Evolutionary conservation across 2,888 invertebrate species (phyloP).

Genomic region (Tachina grossa): DNA sequence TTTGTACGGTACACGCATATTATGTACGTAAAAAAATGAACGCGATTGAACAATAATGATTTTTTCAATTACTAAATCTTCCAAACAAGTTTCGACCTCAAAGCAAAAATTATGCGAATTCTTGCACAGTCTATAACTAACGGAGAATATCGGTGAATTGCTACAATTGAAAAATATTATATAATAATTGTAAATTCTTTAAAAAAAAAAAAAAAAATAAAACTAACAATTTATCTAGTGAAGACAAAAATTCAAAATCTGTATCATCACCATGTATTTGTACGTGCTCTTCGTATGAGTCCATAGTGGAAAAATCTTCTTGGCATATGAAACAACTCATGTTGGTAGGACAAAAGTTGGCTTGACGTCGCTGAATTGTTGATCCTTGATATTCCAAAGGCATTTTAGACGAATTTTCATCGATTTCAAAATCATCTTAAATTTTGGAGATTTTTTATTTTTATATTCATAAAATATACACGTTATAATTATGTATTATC

Average conservation of each 20-base stretch:
- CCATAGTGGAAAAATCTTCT: constrained; percentile 76
- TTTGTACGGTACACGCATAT: constrained; percentile 75
- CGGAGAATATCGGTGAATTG: constrained; percentile 72
- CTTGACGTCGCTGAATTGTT: constrained; percentile 53
- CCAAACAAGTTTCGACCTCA: constrained; percentile 74
- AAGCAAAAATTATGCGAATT: constrained; percentile 80
- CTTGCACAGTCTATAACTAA: constrained; percentile 78
- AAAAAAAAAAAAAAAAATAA: constrained; percentile 2
- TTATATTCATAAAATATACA: neutral
- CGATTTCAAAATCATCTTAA: constrained; percentile 72
- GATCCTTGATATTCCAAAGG: constrained; percentile 76
- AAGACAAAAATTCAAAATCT: constrained; percentile 76
- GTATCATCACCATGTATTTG: constrained; percentile 79
- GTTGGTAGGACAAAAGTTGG: constrained; percentile 74
- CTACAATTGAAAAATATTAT: constrained; percentile 70
- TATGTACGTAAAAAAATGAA: constrained; percentile 78
- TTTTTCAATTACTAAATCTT: constrained; percentile 77
- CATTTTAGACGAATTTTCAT: constrained; percentile 70
- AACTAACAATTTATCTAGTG: constrained; percentile 75
- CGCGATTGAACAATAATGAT: constrained; percentile 79
- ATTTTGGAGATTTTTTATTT: neutral
- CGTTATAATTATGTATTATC: neutral
- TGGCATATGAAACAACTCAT: constrained; percentile 80
- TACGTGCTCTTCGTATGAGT: constrained; percentile 78
- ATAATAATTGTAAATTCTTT: neutral